Evolutionary conservation across 1,140 invertebrate genomes (phyloP), one percentile per base, ranked within the genome.

Genomic region (Hycleus cichorii): DNA sequence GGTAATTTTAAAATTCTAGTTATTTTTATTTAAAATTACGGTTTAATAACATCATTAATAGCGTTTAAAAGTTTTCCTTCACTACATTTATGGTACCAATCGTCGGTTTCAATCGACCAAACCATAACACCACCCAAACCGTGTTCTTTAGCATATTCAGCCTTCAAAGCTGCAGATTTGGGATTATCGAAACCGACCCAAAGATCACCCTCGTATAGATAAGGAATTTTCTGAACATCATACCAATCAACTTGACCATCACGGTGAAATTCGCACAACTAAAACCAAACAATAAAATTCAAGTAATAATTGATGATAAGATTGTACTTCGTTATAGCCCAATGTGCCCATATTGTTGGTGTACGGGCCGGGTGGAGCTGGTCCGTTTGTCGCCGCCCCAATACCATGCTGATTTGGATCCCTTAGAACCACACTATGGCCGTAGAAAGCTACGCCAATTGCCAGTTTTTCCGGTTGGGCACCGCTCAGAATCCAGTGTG

Each of bases 131-230:
- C 50, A 7, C 50, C 50, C 1, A 53, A 18, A 24, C 44, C 44
- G 3, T 10, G 24, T 1, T 8, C 12, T 32, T 44, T 53, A 3
- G 50, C 50, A 45, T 26, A 53, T 11, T 45, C 7, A 10, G 62
- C 64, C 72, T 87, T 84, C 3, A 72, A 64, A 0, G 49, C 64
- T 4, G 83, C 59, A 8, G 81, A 83, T 38, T 58, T 66, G 64
- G 62, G 12, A 60, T 89, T 77, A 55, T 92, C 89, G 60, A 83
- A 91, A 9, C 86, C 84, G 38, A 90, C 75, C 89, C 89, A 92
- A 65, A 87, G 81, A 5, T 74, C 74, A 0, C 72, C 78, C 12
- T 75, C 77, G 46, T 81, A 79, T 3, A 83, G 78, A 59, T 88
- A 90, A 0, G 85, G 85, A 0, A 80, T 78, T 51, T 76, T 71